Evolutionary conservation across 2,797 vertebrate genomes (phyloP).

Genomic region (Tinamus major): DNA sequence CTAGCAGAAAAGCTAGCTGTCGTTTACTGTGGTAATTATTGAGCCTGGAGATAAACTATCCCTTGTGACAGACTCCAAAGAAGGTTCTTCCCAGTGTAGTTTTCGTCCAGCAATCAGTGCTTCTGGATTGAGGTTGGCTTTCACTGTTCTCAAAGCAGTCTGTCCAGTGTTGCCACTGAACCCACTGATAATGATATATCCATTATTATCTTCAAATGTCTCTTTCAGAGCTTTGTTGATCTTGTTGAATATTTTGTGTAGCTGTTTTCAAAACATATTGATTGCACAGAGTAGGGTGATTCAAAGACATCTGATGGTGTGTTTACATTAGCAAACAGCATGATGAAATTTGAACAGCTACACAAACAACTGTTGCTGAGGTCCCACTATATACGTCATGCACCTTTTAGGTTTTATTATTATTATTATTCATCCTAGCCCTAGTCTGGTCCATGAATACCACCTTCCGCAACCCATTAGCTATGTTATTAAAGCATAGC

Average conservation of each 20-base stretch:
- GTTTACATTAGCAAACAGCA: not conserved
- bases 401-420: not conserved
- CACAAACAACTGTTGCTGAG: not conserved
- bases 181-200: not conserved
- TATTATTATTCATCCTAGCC: not conserved
- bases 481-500: not conserved
- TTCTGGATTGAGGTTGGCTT: not conserved
- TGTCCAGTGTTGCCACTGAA: not conserved
- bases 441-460: not conserved
- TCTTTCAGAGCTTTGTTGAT: slow-evolving; percentile 54
- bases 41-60: not conserved
- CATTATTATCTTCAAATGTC: slow-evolving; percentile 27
- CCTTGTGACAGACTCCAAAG: not conserved
- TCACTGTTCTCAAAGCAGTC: not conserved
- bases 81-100: not conserved
- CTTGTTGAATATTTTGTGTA: slow-evolving; percentile 36
- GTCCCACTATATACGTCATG: not conserved
- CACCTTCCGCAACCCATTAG: accelerated
- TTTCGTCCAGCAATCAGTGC: not conserved
- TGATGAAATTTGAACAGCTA: not conserved
- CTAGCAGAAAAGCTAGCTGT: not conserved
- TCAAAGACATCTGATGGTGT: not conserved
- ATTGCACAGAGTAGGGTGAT: not conserved
- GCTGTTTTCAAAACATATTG: slow-evolving; percentile 64
- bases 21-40: not conserved